phyloP scores from a whole-genome alignment of 2,797 vertebrate species.

The Hippopotamyrus pictus region DNA sequence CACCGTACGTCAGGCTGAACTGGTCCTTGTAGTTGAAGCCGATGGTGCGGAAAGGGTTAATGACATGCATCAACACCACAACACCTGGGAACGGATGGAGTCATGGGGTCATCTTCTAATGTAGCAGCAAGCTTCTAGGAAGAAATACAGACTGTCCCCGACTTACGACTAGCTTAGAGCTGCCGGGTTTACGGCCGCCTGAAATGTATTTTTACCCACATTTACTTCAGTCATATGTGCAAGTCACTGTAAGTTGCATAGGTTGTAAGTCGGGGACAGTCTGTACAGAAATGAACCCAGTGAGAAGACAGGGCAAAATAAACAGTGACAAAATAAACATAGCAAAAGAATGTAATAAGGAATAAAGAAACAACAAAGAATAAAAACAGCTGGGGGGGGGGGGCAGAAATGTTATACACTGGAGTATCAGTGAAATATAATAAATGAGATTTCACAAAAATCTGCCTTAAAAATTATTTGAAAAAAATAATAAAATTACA shows the following conservation, averaged over 20 bases:
- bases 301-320: neutral
- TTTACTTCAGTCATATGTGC: neutral
- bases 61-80: slow-evolving; percentile 85
- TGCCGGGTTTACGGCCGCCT: neutral
- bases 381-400: neutral
- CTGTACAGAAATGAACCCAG: neutral
- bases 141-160: neutral
- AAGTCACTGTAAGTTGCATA: neutral
- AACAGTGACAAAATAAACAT: neutral
- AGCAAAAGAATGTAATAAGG: neutral
- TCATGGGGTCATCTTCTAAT: neutral
- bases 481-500: neutral
- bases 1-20: slow-evolving; percentile 89
- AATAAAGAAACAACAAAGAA: neutral
- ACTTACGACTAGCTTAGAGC: too few relatives aligned
- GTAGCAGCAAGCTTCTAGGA: neutral
- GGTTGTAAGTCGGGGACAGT: neutral
- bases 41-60: slow-evolving; percentile 91
- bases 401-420: neutral
- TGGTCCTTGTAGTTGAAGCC: slow-evolving; percentile 90
- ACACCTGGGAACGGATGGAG: slow-evolving; percentile 62
- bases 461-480: neutral
- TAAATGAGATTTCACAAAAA: neutral
- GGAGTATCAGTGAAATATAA: neutral
- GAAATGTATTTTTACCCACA: neutral